These are phyloP conservation scores for Tineola bisselliella DNA, from an alignment of 2,888 invertebrate species.

Conservation along the genomic window DNA sequence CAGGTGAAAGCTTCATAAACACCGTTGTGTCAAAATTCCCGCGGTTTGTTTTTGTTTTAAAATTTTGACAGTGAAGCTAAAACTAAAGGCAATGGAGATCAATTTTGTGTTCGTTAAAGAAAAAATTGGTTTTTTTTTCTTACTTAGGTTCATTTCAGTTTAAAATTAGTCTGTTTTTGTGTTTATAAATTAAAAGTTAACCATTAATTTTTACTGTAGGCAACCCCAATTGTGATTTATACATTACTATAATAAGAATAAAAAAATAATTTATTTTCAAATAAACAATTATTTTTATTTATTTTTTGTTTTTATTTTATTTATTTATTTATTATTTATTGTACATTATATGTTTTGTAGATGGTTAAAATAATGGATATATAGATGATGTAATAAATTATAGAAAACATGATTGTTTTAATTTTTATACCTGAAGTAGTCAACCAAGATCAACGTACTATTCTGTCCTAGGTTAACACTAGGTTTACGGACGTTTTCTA, in stretches of 20 bases:
- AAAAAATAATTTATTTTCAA: constrained; percentile 4
- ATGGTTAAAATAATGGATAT: not conserved
- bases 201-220: not conserved
- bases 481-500: no score
- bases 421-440: no score
- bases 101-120: no score
- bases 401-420: no score
- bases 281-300: not conserved
- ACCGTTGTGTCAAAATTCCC: no score
- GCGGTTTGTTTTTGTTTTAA: no score
- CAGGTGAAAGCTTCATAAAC: no score
- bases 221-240: not conserved
- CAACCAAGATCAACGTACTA: no score
- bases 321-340: not conserved
- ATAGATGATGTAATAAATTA: not conserved
- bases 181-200: not conserved
- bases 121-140: not conserved
- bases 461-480: no score
- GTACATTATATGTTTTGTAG: no score
- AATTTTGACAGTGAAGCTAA: no score
- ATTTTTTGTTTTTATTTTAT: not conserved
- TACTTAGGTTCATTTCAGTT: not conserved
- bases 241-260: not conserved
- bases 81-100: no score
- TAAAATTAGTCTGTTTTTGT: not conserved